phyloP scores from a whole-genome alignment of 2,797 vertebrate species.

The Rhincodon typus region DNA sequence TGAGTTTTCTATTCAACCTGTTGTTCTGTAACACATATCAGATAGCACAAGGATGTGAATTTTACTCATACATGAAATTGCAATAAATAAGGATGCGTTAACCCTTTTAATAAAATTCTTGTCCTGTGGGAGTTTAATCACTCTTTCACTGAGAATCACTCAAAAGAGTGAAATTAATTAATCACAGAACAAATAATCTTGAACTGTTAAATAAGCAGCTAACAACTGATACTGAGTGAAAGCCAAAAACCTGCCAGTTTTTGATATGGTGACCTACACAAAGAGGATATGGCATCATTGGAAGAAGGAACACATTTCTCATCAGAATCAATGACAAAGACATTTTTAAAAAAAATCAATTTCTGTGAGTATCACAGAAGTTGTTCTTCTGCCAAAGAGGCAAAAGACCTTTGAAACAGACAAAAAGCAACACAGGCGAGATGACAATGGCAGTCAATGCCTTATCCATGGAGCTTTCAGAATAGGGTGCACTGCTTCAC shows the following conservation, averaged over 20 bases:
- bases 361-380: background rate
- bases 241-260: background rate
- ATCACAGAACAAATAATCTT: background rate
- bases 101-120: background rate
- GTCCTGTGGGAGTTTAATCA: background rate
- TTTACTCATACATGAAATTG: background rate
- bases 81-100: conserved; percentile 4
- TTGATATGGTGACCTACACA: background rate
- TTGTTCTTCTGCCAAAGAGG: background rate
- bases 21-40: background rate
- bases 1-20: background rate
- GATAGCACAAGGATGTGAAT: conserved; percentile 12
- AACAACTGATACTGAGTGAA: background rate
- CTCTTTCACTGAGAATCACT: no score
- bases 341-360: background rate
- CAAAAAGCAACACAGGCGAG: background rate
- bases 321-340: background rate
- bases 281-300: background rate
- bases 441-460: background rate
- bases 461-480: background rate
- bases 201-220: background rate
- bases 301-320: background rate
- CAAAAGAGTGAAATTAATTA: background rate
- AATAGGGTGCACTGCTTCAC: background rate
- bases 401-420: background rate